Base-by-base conservation (phyloP, 2,797 vertebrate species). In the Sebastes vulpes region DNA sequence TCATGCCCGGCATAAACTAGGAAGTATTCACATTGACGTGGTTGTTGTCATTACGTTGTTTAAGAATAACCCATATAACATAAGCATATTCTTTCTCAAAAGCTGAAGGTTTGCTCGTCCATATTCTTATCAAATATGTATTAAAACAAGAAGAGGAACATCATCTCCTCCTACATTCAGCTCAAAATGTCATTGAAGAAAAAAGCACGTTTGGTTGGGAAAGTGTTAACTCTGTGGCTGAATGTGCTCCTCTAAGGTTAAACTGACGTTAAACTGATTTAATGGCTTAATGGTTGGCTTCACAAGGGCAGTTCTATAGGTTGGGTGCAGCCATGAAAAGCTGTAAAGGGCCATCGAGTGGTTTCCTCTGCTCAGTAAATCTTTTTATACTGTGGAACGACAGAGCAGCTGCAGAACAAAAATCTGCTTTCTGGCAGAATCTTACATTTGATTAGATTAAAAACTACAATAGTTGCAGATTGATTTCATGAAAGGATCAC, bases 301-400 rank as follows among this genome's bases (percentile, higher is more conserved):
- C 69, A 72, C 69, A 72, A 46, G 38, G 52, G 20, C 65, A 78
- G 46, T 56, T 58, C 74, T 74, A 42, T 46, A 77, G 85, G 83
- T 61, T 69, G 64, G 70, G 78, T 69, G 63, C 73, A 86, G 84
- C 80, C 65, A 61, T 76, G 31, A 72, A 31, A 61, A 73, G 74
- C 70, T 69, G 61, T 84, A 84, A 90, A 85, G 26, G 77, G 60
- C 77, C 74, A 65, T 1, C 28, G 72, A 78, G 72, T 68, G 65
- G 65, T 78, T 86, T 86, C 72, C 84, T 70, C 64, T 9, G 26
- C 76, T 83, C 69, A 38, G n/a, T 87, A 82, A 90, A 87, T 91
- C 77, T 80, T 67, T 75, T 81, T 50, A 56, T 66, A 63, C 52
- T 58, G 25, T 50, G 11, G 32, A 66, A 73, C 5, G 20, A 52